These are phyloP conservation scores for Panorpa germanica DNA, from an alignment of 2,888 invertebrate genomes.

Conservation along the genomic window DNA sequence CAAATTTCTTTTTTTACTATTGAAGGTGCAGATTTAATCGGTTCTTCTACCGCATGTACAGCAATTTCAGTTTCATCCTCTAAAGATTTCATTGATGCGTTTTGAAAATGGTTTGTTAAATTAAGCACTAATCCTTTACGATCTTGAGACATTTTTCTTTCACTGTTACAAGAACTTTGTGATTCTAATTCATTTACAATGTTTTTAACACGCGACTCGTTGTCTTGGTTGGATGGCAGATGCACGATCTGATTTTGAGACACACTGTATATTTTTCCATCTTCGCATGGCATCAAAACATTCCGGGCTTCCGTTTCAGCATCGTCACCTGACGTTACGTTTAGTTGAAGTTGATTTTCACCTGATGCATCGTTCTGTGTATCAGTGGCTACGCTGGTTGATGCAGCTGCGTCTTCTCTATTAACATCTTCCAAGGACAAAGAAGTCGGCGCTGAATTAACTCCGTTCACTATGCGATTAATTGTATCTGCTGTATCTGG, in stretches of 20 bases:
- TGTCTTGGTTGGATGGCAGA: constrained; percentile 51
- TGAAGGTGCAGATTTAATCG: constrained; percentile 17
- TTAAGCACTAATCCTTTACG: constrained; percentile 29
- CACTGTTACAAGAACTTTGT: constrained; percentile 20
- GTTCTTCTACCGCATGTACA: constrained; percentile 20
- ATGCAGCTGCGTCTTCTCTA: constrained; percentile 19
- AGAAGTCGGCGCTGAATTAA: constrained; percentile 41
- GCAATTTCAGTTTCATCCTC: constrained; percentile 17
- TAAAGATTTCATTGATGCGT: constrained; percentile 14
- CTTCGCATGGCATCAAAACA: constrained; percentile 68
- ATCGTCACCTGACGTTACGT: no score
- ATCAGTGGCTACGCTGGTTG: no score
- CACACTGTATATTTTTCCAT: constrained; percentile 73
- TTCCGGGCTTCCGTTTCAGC: constrained; percentile 44
- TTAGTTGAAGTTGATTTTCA: no score
- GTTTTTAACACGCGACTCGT: constrained; percentile 39
- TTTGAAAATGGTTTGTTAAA: constrained; percentile 21
- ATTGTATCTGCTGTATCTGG: constrained; percentile 45
- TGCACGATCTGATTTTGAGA: constrained; percentile 81
- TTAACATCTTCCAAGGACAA: constrained; percentile 49
- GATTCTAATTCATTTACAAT: constrained; percentile 55
- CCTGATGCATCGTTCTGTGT: no score
- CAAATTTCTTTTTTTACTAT: constrained; percentile 39
- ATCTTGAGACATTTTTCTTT: constrained; percentile 20
- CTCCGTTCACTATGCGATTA: no score